Conservation (phyloP, 2,113 vertebrate species). For the Clarias gariepinus region DNA sequence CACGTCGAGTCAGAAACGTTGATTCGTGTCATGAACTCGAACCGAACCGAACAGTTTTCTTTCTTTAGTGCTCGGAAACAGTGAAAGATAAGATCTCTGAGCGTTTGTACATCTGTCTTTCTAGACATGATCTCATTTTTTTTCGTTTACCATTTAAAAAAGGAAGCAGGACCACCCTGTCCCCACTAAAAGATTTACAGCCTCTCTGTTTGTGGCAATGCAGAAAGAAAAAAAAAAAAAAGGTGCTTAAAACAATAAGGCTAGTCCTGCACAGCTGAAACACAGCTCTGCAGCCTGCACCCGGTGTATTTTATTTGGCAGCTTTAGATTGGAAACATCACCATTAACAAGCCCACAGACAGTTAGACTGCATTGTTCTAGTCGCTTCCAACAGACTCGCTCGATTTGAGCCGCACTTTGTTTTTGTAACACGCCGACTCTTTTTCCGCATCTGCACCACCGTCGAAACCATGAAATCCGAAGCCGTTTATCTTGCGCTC, state of each 20-base stretch:
- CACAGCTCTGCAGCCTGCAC: neutral
- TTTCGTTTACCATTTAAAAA: conserved; percentile 15
- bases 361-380: conserved; percentile 38
- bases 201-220: conserved; percentile 19
- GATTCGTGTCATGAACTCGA: neutral
- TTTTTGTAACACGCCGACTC: neutral
- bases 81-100: neutral
- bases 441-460: neutral
- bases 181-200: conserved; percentile 18
- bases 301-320: conserved; percentile 41
- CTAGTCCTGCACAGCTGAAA: conserved; percentile 27
- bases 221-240: neutral
- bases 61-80: neutral
- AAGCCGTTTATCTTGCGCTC: neutral
- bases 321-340: neutral
- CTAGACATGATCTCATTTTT: conserved; percentile 46
- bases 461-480: neutral
- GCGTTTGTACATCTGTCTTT: conserved; percentile 16
- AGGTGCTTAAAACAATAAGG: conserved; percentile 21
- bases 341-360: conserved; percentile 42
- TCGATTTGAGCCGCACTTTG: conserved; percentile 33
- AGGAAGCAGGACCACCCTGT: conserved; percentile 3
- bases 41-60: neutral
- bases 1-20: neutral
- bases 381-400: conserved; percentile 29